phyloP scores from a whole-genome alignment of 1,140 invertebrate genomes.

The Mylabris phalerata region DNA sequence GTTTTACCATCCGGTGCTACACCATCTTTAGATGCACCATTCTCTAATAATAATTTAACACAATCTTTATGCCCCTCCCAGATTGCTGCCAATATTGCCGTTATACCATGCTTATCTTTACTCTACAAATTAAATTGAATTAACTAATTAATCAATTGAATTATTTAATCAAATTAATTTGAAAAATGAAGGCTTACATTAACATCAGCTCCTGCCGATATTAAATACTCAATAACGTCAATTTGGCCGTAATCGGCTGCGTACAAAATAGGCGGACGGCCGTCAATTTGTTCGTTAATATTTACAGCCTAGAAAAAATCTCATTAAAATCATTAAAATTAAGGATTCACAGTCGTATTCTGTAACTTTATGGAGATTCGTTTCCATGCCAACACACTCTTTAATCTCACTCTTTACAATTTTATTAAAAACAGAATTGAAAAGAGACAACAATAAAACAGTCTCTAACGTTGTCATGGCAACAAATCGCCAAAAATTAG shows the following conservation, averaged over 20 bases:
- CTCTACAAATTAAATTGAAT: constrained; percentile 49
- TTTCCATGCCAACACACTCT: no score
- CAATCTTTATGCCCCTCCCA: constrained; percentile 93
- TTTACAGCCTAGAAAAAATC: constrained; percentile 60
- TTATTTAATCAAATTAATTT: no score
- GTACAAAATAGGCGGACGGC: constrained; percentile 78
- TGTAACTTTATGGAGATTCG: no score
- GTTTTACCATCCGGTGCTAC: constrained; percentile 77
- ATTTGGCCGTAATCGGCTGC: constrained; percentile 93
- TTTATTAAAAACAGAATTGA: no score
- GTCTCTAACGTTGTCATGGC: no score
- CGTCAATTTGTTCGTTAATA: constrained; percentile 80
- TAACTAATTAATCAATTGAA: not conserved
- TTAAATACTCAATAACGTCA: constrained; percentile 82
- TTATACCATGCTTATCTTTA: constrained; percentile 90
- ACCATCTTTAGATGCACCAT: constrained; percentile 80
- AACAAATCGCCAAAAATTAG: no score
- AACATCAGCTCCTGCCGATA: constrained; percentile 83
- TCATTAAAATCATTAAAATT: no score
- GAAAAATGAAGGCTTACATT: constrained; percentile 66
- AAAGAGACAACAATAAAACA: no score
- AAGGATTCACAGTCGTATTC: no score
- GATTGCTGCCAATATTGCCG: constrained; percentile 83
- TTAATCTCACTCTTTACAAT: no score
- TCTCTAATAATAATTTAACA: constrained; percentile 79